Base-by-base conservation (phyloP, 2,888 invertebrate species). In the Megalurothrips usitatus region DNA sequence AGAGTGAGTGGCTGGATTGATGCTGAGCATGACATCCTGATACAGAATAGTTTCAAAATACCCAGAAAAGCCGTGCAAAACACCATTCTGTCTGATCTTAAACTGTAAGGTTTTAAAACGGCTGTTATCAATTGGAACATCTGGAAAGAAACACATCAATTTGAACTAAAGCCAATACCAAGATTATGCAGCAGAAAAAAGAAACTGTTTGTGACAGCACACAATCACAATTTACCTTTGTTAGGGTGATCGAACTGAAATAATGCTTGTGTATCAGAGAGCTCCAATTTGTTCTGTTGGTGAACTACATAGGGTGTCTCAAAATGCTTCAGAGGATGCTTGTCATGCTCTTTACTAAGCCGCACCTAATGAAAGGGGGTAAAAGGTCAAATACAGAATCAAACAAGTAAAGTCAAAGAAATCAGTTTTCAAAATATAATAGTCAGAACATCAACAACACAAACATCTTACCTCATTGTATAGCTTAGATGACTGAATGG, bases 201-300 rank as follows among this genome's bases (percentile, higher is more conserved):
- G n/a, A 26, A 43, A 63, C n/a, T 3, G n/a, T 68, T 78, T 48
- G 26, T 43, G 79, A 52, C 19, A 52, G 47, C 23, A 80, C 6
- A 4, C 10, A 49, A 8, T 78, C 48, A 78, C 26, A 52, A 81
- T 82, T 83, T 86, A 90, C 91, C 91, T 87, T 87, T 91, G 85
- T 97, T 96, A 4, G 99, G 99, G 90, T 99, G 99, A 79, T 90
- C 88, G 87, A 99, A 99, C 81, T 92, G 93, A 87, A 98, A 99
- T 14, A 97, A 89, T 43, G 91, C 87, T 88, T 94, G 89, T 17
- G 94, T 91, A 48, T 91, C 90, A 49, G 92, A 93, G 84, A 97
- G 92, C 83, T 92, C 91, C 86, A 94, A 93, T 86, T 92, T 94
- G 87, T 96, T 97, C 85, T 94, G 93, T 85, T 97, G 91, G 86